These are phyloP conservation scores for Chamaetylas fuelleborni DNA, from an alignment of 2,113 vertebrate species.

Conservation along the genomic window DNA sequence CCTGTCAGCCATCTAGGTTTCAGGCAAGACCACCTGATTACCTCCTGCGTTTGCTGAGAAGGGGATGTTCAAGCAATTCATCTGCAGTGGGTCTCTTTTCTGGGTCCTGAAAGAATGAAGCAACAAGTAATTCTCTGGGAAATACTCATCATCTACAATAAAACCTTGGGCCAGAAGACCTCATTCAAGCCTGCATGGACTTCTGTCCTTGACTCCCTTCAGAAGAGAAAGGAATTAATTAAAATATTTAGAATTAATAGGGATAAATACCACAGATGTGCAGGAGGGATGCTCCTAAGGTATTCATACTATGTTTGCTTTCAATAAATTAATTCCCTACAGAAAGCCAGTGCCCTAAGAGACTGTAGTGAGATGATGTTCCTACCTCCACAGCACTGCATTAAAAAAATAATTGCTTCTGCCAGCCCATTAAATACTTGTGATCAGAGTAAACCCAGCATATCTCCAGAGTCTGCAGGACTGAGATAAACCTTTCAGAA, in stretches of 20 bases:
- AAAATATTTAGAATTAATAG: background rate
- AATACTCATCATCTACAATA: background rate
- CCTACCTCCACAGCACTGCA: background rate
- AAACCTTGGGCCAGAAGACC: background rate
- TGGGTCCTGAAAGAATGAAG: conserved; percentile 82
- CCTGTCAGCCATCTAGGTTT: background rate
- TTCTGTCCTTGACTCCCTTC: background rate
- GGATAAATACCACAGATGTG: background rate
- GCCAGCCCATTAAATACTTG: background rate
- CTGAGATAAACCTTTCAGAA: background rate
- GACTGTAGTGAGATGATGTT: background rate
- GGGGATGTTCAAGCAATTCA: conserved; percentile 84
- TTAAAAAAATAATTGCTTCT: background rate
- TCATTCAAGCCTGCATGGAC: background rate
- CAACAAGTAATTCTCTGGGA: conserved; percentile 18
- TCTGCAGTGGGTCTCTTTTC: conserved; percentile 91
- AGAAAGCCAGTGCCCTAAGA: background rate
- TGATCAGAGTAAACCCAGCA: background rate
- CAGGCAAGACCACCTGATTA: conserved; percentile 61
- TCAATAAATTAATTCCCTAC: background rate
- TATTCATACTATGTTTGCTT: background rate
- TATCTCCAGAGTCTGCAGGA: background rate
- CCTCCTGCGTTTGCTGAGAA: conserved; percentile 84
- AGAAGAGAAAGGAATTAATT: background rate
- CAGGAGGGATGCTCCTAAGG: background rate